These are phyloP conservation scores for Carassius carassius DNA, from an alignment of 2,113 vertebrate genomes.

Conservation along the genomic window DNA sequence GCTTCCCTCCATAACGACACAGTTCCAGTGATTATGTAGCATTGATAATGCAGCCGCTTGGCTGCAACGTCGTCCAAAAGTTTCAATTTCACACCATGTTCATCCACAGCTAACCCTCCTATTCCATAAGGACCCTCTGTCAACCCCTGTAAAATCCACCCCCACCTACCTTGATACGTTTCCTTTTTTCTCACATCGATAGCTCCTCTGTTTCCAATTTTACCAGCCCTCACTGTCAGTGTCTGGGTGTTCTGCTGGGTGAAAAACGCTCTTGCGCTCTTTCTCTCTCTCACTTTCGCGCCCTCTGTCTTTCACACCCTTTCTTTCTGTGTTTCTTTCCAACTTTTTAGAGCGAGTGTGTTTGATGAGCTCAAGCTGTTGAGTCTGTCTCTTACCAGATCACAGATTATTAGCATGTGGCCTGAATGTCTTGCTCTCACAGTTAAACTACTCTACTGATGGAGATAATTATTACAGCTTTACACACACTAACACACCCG, in stretches of 20 bases:
- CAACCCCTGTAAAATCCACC: conserved; percentile 9
- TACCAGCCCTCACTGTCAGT: conserved; percentile 16
- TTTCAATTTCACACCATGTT: conserved; percentile 52
- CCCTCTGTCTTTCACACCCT: conserved; percentile 17
- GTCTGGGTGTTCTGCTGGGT: conserved; percentile 23
- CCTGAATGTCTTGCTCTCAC: conserved; percentile 5
- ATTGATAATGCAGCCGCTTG: not conserved
- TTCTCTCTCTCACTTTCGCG: not conserved
- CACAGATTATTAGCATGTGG: conserved; percentile 26
- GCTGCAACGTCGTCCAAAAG: conserved; percentile 31
- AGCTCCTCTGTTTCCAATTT: conserved; percentile 34
- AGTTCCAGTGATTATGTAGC: conserved; percentile 38
- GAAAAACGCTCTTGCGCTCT: not conserved
- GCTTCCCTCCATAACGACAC: conserved; percentile 14
- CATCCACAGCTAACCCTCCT: conserved; percentile 18
- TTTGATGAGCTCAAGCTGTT: conserved; percentile 32
- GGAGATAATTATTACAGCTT: conserved; percentile 14
- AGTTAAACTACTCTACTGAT: conserved; percentile 23
- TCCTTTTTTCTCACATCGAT: conserved; percentile 12
- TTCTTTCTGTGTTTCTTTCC: conserved; percentile 15
- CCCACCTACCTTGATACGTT: conserved; percentile 15
- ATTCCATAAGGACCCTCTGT: conserved; percentile 6
- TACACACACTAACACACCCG: conserved; percentile 15
- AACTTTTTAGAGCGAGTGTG: conserved; percentile 1
- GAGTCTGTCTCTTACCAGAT: conserved; percentile 33